Conservation (phyloP, 2,113 vertebrate species). For the Melospiza melodia region DNA sequence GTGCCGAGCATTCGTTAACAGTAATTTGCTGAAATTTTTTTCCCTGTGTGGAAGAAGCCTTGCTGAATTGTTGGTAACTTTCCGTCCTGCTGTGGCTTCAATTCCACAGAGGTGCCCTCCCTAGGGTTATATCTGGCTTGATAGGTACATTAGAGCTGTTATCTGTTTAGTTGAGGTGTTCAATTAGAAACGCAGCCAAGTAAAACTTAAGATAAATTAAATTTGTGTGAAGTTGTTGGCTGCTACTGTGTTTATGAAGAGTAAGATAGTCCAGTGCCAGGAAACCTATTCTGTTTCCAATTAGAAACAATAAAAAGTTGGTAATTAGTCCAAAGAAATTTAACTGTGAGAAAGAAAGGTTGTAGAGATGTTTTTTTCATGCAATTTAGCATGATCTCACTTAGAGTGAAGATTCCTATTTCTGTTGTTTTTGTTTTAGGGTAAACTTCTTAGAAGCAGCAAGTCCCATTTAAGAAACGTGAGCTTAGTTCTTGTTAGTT, state of each 20-base stretch:
- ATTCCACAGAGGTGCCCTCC: not conserved
- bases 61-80: not conserved
- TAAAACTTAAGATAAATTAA: conserved; percentile 50
- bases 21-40: not conserved
- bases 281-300: conserved; percentile 68
- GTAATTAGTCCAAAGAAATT: conserved; percentile 55
- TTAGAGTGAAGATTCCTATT: not conserved
- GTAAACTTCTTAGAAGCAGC: not conserved
- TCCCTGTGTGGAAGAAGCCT: not conserved
- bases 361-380: not conserved
- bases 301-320: conserved; percentile 53
- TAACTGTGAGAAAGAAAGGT: conserved; percentile 33
- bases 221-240: conserved; percentile 55
- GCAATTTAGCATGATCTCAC: not conserved
- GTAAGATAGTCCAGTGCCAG: conserved; percentile 56
- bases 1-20: not conserved
- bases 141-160: conserved; percentile 38
- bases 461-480: not conserved
- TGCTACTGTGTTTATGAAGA: conserved; percentile 23
- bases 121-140: conserved; percentile 8
- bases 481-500: not conserved
- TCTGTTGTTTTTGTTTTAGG: not conserved
- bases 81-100: not conserved
- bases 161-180: conserved; percentile 50
- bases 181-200: conserved; percentile 55